Evolutionary conservation across 2,113 vertebrate genomes (phyloP), one percentile per base, ranked within the genome.

Genomic region (Oplegnathus fasciatus): DNA sequence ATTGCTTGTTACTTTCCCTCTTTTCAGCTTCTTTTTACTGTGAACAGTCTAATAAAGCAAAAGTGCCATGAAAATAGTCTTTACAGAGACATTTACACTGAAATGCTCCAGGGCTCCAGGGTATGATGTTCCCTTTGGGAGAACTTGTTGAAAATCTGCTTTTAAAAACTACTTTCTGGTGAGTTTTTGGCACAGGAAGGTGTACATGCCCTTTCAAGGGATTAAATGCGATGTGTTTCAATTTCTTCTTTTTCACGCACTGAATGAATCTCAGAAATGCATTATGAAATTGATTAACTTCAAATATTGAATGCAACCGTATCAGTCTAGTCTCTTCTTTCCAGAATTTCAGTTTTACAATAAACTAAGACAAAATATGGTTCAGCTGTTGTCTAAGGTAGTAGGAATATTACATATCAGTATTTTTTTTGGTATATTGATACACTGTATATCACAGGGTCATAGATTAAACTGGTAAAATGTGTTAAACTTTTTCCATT

Each of bases 31-130:
- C 40, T 55, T 72, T 77, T 71, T 32, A 68, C 79, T 42, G 67
- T 50, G 60, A 78, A 52, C 55, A 54, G 65, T 82, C 78, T 80
- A 83, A 86, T 83, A 85, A 89, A 83, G 82, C 34, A 80, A 48
- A 87, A 80, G 40, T 72, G 76, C 88, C 68, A 42, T 48, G 69
- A 80, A 89, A 74, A 88, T 15, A 78, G 66, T 73, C 78, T 84
- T 80, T 66, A 77, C 67, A 73, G 60, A 89, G 84, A 73, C 78
- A 60, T 84, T 89, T 57, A 71, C 44, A 58, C 74, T 40, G 34
- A 69, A 82, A 62, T 58, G 71, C 75, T 69, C 40, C 15, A 10
- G 54, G 52, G 71, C 73, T 57, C 28, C 44, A 9, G n/a, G 18
- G n/a, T 28, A 30, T 2, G n/a, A 76, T 46, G 66, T 57, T 79